Base-by-base conservation (phyloP, 1,140 invertebrate species). In the Neodiprion lecontei region DNA sequence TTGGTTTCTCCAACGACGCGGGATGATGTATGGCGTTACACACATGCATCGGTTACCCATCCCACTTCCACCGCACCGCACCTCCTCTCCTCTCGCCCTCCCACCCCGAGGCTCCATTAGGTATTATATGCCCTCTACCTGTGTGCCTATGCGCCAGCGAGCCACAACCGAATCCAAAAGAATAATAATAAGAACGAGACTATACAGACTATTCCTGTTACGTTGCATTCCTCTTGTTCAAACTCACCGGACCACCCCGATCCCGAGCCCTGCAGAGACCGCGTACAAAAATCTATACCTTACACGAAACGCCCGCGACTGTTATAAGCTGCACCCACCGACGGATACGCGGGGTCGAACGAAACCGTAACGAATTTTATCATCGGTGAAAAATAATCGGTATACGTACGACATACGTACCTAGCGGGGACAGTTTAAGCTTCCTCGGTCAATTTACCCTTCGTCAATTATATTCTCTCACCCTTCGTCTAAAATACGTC, bases 21-120 rank as follows among this genome's bases (percentile, higher is more conserved):
- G 83, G 81, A 88, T 88, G 87, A 88, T 88, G 83, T 83, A 88
- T 88, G 86, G 87, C 87, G 85, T 85, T 87, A 87, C 84, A 87
- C 85, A 82, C 83, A 85, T 79, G 80, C 80, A 80, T 79, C 77
- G 67, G 68, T 73, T 79, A 61, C 71, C 53, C 53, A 17, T 61
- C n/a, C 53, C 77, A 72, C 74, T 65, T 74, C 71, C 14, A 12
- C 70, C 28, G 69, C 67, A 67, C 23, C 21, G 9, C 7, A 23
- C 14, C 28, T 10, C 69, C 14, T 40, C 17, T 53, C 49, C 11
- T 21, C 50, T 74, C 67, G 69, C 72, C 61, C 67, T 66, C 14
- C 48, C 65, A 3, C 48, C 69, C 21, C 67, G 17, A 72, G 50
- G 47, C 72, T 70, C 69, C 68, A 74, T 70, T 70, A 50, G 67